Percentiles rank a stretch among this genome's conserved stretches.
phyloP scores from a whole-genome alignment of 2,888 invertebrate genomes.

The Merodon equestris region DNA sequence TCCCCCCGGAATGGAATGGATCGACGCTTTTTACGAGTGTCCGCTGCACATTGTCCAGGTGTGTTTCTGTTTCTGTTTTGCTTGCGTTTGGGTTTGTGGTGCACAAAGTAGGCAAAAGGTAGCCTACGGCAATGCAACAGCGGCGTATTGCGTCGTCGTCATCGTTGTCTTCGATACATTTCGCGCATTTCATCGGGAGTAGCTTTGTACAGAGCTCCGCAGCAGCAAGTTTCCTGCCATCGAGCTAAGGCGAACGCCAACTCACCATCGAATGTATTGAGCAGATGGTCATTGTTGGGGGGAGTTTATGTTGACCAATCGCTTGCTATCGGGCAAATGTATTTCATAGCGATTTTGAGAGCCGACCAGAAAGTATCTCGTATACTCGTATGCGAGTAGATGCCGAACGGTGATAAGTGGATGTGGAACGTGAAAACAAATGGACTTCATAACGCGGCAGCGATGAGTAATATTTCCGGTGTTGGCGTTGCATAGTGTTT shows the following conservation, averaged over 20 bases:
- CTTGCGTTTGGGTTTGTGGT: slow-evolving; percentile 16
- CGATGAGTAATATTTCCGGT: slow-evolving; percentile 68
- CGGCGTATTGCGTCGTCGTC: slow-evolving; percentile 45
- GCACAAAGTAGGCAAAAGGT: slow-evolving; percentile 45
- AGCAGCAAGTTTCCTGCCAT: background rate
- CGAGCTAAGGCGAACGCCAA: too few relatives aligned
- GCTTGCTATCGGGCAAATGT: slow-evolving; percentile 74
- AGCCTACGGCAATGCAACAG: slow-evolving; percentile 39
- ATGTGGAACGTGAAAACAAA: slow-evolving; percentile 67
- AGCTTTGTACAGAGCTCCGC: background rate
- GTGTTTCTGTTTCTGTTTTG: slow-evolving; percentile 35
- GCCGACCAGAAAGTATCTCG: background rate
- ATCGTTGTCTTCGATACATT: slow-evolving; percentile 5
- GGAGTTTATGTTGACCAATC: slow-evolving; percentile 72
- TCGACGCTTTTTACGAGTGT: background rate
- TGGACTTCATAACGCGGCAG: slow-evolving; percentile 56
- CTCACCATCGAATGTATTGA: background rate
- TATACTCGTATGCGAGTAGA: slow-evolving; percentile 45
- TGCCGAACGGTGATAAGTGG: slow-evolving; percentile 67
- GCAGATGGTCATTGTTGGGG: slow-evolving; percentile 56
- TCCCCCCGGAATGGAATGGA: slow-evolving; percentile 53
- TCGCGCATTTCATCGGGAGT: slow-evolving; percentile 35
- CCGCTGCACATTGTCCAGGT: slow-evolving; percentile 61
- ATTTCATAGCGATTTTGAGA: slow-evolving; percentile 71
- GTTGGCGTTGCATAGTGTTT: slow-evolving; percentile 28